Percentiles rank a stretch among this genome's conserved stretches.
These are phyloP conservation scores for Sylvilagus bachmani DNA, from an alignment of 2,113 vertebrate genomes.

Conservation along the genomic window DNA sequence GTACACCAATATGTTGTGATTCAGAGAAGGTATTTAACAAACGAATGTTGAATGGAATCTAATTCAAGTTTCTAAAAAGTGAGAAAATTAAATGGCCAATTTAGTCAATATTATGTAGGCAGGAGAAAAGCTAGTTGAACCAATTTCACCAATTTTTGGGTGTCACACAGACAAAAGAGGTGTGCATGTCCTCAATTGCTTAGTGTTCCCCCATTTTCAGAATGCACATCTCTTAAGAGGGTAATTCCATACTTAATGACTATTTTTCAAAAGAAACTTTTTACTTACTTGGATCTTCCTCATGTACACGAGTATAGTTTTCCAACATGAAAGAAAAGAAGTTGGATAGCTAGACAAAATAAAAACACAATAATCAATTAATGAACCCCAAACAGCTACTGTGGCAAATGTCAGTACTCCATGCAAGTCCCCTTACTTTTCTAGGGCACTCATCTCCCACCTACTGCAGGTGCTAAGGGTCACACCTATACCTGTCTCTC, in stretches of 20 bases:
- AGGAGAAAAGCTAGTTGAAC: constrained; percentile 23
- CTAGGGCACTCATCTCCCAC: neutral
- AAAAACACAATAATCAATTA: constrained; percentile 69
- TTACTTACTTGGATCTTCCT: constrained; percentile 90
- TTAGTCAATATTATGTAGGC: constrained; percentile 15
- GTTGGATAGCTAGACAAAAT: constrained; percentile 92
- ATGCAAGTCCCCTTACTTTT: neutral
- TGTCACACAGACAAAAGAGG: constrained; percentile 7
- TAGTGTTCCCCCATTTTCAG: constrained; percentile 37
- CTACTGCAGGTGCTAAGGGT: neutral
- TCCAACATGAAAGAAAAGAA: constrained; percentile 98
- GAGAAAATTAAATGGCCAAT: constrained; percentile 39
- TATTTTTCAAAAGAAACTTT: constrained; percentile 66
- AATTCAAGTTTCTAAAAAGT: constrained; percentile 59
- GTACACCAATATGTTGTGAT: neutral
- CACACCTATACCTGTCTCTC: neutral
- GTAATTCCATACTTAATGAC: constrained; percentile 35
- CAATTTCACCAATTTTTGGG: constrained; percentile 30
- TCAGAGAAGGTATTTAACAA: constrained; percentile 58
- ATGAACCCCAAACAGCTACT: constrained; percentile 29
- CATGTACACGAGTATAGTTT: constrained; percentile 89
- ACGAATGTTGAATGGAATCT: constrained; percentile 40
- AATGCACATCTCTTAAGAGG: constrained; percentile 27
- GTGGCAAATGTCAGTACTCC: neutral
- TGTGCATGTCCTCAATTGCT: constrained; percentile 46